phyloP scores from a whole-genome alignment of 1,140 invertebrate genomes.

The Bombus consobrinus region DNA sequence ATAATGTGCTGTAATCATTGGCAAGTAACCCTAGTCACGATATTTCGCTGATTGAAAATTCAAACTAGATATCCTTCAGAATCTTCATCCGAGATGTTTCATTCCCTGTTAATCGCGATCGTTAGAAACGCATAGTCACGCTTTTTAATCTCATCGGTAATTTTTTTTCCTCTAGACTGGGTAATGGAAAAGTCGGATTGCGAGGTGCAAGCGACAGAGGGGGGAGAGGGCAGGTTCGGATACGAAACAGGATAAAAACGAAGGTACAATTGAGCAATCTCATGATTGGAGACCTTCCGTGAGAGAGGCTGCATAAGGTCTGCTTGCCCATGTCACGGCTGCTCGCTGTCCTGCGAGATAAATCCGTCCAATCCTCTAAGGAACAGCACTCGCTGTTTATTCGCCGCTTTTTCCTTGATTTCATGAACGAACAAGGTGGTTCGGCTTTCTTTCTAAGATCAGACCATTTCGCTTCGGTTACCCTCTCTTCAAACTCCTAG shows the following conservation, averaged over 20 bases:
- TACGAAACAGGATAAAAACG: conserved; percentile 44
- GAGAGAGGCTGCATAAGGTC: conserved; percentile 69
- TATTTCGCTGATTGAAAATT: neutral
- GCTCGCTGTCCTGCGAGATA: conserved; percentile 60
- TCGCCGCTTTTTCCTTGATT: conserved; percentile 65
- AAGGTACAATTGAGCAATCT: conserved; percentile 79
- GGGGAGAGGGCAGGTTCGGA: neutral
- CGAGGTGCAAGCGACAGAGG: conserved; percentile 27
- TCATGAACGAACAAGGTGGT: neutral
- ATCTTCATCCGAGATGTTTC: neutral
- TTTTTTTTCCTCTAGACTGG: conserved; percentile 29
- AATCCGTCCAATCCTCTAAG: conserved; percentile 66
- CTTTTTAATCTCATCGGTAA: conserved; percentile 58
- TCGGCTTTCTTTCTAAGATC: neutral
- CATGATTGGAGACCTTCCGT: conserved; percentile 73
- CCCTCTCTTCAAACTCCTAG: neutral
- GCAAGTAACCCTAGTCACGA: no score
- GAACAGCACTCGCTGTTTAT: conserved; percentile 67
- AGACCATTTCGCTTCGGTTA: neutral
- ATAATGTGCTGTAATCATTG: no score
- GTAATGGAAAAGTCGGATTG: conserved; percentile 57
- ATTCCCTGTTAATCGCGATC: neutral
- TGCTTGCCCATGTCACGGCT: conserved; percentile 61
- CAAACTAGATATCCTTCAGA: neutral
- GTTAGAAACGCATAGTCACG: conserved; percentile 31